Evolutionary conservation across 2,888 invertebrate species (phyloP).

Genomic region (Volucella bombylans): DNA sequence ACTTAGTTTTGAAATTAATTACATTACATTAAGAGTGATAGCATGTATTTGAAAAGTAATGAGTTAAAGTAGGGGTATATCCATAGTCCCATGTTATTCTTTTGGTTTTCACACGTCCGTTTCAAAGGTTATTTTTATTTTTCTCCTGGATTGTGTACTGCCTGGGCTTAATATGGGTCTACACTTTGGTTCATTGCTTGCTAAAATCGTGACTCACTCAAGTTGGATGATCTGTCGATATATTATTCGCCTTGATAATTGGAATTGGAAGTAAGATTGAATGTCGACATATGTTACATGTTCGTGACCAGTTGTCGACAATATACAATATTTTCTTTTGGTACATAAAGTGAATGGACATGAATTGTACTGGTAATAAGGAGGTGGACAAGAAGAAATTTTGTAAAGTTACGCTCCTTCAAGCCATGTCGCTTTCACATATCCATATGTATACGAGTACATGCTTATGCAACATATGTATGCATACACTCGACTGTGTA

Average conservation of each 20-base stretch:
- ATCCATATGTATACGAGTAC: too few relatives aligned
- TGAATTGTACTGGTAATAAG: not conserved
- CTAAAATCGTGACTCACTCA: not conserved
- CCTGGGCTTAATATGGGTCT: slow-evolving; percentile 3
- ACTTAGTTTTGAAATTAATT: slow-evolving; percentile 62
- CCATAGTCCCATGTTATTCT: not conserved
- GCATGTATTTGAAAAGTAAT: slow-evolving; percentile 22
- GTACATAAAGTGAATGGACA: slow-evolving; percentile 2
- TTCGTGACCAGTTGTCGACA: slow-evolving; percentile 23
- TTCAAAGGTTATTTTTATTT: slow-evolving; percentile 13
- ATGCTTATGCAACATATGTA: too few relatives aligned
- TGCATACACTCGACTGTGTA: too few relatives aligned
- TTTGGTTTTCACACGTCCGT: slow-evolving; percentile 35
- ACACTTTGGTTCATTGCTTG: slow-evolving; percentile 1
- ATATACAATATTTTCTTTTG: not conserved
- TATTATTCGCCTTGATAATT: slow-evolving; percentile 29
- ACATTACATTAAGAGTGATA: slow-evolving; percentile 61
- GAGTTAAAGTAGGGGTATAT: slow-evolving; percentile 10
- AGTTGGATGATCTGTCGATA: slow-evolving; percentile 30
- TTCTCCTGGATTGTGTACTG: slow-evolving; percentile 19
- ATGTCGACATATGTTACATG: slow-evolving; percentile 20
- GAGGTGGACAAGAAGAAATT: not conserved
- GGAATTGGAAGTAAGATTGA: slow-evolving; percentile 45
- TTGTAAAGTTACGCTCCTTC: too few relatives aligned
- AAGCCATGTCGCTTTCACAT: too few relatives aligned